A percentile compares a stretch with the other conserved stretches of the same genome.
These are phyloP conservation scores for Galerucella pusilla DNA, from an alignment of 2,888 invertebrate species.

Conservation along the genomic window DNA sequence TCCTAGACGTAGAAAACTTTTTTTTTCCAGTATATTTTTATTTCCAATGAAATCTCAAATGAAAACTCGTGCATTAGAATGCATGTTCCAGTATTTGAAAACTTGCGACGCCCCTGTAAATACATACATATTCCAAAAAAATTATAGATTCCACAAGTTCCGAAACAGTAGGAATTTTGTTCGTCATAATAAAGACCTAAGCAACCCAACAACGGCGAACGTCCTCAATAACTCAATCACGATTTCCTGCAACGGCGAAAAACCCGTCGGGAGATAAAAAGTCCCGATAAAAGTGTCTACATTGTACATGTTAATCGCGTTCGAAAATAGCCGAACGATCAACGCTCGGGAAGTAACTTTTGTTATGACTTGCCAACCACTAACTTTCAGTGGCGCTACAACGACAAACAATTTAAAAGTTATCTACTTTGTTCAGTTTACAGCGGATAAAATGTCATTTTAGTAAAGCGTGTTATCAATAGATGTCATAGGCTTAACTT, in stretches of 20 bases:
- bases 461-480: no score
- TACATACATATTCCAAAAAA: not conserved
- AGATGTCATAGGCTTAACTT: no score
- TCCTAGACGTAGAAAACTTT: conserved; percentile 22
- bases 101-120: not conserved
- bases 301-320: conserved; percentile 41
- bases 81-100: not conserved
- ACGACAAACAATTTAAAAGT: not conserved
- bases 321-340: not conserved
- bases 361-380: not conserved
- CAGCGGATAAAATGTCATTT: no score
- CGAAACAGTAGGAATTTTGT: conserved; percentile 8
- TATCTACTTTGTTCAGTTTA: no score
- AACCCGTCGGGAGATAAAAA: conserved; percentile 38
- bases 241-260: conserved; percentile 32
- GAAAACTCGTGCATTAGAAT: not conserved
- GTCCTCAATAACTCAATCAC: conserved; percentile 40
- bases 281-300: conserved; percentile 39
- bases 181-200: conserved; percentile 10
- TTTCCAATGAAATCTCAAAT: no score
- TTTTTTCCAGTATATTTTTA: no score
- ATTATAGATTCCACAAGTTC: conserved; percentile 16
- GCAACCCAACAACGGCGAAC: conserved; percentile 8
- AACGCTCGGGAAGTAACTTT: not conserved
- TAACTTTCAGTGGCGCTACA: not conserved